These are phyloP conservation scores for Phyllostomus discolor DNA, from an alignment of 2,113 vertebrate species.

Conservation along the genomic window DNA sequence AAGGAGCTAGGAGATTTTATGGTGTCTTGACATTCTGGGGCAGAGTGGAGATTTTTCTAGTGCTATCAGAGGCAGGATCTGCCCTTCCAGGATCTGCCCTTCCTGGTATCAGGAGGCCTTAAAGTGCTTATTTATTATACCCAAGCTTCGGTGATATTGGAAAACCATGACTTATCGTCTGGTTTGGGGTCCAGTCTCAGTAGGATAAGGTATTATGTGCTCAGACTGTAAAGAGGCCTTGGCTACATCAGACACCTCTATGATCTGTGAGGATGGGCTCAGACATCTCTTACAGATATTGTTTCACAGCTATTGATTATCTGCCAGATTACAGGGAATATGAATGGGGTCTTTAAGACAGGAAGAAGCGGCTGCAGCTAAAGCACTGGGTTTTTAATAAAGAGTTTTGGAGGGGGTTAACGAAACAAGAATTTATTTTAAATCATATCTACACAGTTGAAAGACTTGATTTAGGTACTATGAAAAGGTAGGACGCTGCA, in stretches of 20 bases:
- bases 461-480: neutral
- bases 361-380: neutral
- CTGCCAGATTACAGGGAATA: neutral
- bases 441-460: neutral
- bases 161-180: neutral
- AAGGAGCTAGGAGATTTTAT: neutral
- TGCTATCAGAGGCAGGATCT: neutral
- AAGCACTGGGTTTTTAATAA: neutral
- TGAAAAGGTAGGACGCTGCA: neutral
- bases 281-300: neutral
- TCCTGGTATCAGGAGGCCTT: neutral
- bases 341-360: neutral
- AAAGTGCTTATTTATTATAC: neutral
- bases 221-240: neutral
- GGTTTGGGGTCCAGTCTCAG: neutral
- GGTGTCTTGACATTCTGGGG: neutral
- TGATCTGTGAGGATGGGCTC: neutral
- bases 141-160: neutral
- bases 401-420: neutral
- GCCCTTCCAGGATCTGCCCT: neutral
- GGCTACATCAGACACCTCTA: neutral
- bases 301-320: neutral
- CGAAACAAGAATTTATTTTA: neutral
- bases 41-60: neutral
- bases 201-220: neutral